phyloP scores from a whole-genome alignment of 2,797 vertebrate species.

The Heterohyrax brucei region DNA sequence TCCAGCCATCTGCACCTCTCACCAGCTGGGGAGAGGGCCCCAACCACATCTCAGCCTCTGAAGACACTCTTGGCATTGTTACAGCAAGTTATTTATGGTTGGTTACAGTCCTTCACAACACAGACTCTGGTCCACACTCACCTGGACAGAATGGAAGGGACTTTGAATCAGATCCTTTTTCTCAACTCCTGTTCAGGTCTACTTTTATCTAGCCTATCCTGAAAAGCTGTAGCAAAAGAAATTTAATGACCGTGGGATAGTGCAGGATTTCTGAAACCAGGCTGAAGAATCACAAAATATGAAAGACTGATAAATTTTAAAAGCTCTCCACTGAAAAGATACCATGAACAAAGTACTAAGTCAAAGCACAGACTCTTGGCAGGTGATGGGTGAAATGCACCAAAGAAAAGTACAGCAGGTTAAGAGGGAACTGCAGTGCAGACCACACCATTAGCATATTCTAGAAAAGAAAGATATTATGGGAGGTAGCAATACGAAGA shows the following conservation, averaged over 20 bases:
- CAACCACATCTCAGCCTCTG: constrained; percentile 32
- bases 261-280: constrained; percentile 25
- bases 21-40: background rate
- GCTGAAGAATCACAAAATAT: constrained; percentile 1
- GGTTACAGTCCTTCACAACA: background rate
- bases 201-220: constrained; percentile 4
- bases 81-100: constrained; percentile 44
- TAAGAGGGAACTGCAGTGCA: background rate
- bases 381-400: background rate
- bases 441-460: no score
- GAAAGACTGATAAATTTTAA: background rate
- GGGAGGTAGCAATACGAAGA: constrained; percentile 11
- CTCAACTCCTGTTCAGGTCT: background rate
- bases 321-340: constrained; percentile 36
- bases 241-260: constrained; percentile 14
- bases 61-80: constrained; percentile 48
- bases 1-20: constrained; percentile 48
- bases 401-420: background rate
- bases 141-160: constrained; percentile 23
- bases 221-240: constrained; percentile 28
- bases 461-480: background rate
- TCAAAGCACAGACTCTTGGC: background rate
- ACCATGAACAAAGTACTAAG: constrained; percentile 6
- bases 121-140: background rate
- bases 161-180: constrained; percentile 4